Evolutionary conservation across 2,888 invertebrate genomes (phyloP), one percentile per base, ranked within the genome.

Genomic region (Archaeoteleia sp.): DNA sequence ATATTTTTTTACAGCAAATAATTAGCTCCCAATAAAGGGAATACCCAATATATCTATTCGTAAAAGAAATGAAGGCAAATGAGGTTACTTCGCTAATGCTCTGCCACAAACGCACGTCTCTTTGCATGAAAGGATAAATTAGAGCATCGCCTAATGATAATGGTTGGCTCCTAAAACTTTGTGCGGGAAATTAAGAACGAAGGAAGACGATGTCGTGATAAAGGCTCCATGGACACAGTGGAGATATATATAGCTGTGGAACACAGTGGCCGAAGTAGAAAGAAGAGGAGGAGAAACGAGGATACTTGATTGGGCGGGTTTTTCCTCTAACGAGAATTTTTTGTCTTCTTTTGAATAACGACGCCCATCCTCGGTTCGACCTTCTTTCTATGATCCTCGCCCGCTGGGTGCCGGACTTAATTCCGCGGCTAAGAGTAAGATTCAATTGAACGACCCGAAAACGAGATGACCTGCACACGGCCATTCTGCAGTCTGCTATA

Each of bases 111-210:
- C 34, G 45, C 39, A 43, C 39, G 45, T 51, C 34, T 34, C 51
- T 65, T 46, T 65, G 51, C 49, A 51, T 51, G 34, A 46, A 65
- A 39, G 32, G 43, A n/a, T 51, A 65, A 57, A 65, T 65, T 65
- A 65, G 45, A 46, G 43, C 57, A 53, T 58, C 48, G 58, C 46
- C 58, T 66, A 66, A 66, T 66, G 66, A 66, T 66, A 58, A 58
- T 53, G 58, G 58, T 46, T 51, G 53, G 58, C 27, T 58, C 35
- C 53, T 45, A 17, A 58, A 66, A 66, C 48, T 66, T 66, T 53
- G 27, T 35, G 48, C 51, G 34, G 45, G 45, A 48, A 66, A 66
- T 66, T 58, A 66, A 58, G 66, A 58, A 65, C 40, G 40, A 53
- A 53, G 25, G 65, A 40, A 53, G 51, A 9, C 57, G 42, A 48